Percentiles rank a stretch among this genome's conserved stretches.
phyloP scores from a whole-genome alignment of 2,888 invertebrate species.

The Andrena chrysosceles region DNA sequence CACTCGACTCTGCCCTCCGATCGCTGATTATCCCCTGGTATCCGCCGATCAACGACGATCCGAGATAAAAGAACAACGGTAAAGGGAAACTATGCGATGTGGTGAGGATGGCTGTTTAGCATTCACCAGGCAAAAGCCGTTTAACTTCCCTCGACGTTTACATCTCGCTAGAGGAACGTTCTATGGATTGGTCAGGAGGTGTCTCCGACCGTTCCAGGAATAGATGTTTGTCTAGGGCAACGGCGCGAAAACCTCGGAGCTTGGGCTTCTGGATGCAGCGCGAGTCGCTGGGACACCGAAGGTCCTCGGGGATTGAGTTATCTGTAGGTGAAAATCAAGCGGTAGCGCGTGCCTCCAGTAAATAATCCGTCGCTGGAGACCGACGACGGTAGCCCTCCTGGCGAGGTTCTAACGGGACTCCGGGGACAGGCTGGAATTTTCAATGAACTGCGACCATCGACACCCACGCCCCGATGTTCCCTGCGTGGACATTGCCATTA shows the following conservation, averaged over 20 bases:
- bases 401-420: constrained; percentile 69
- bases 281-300: constrained; percentile 2
- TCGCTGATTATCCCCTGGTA: background rate
- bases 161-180: background rate
- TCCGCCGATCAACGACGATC: background rate
- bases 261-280: constrained; percentile 7
- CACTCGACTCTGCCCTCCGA: background rate
- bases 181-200: too few species aligned
- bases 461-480: constrained; percentile 63
- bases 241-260: background rate
- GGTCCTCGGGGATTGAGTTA: constrained; percentile 62
- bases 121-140: background rate
- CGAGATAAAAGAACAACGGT: background rate
- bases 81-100: background rate
- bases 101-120: background rate
- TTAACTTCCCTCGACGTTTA: constrained; percentile 4
- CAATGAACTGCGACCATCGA: constrained; percentile 71
- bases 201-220: constrained; percentile 17
- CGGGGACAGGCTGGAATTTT: constrained; percentile 70
- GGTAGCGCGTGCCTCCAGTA: constrained; percentile 71
- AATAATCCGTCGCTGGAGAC: constrained; percentile 64
- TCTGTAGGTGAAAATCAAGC: constrained; percentile 70
- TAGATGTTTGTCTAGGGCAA: constrained; percentile 10
- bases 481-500: constrained; percentile 45
- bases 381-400: constrained; percentile 68